Conservation (phyloP, 2,888 invertebrate genomes). For the Lasioglossum villosulum region DNA sequence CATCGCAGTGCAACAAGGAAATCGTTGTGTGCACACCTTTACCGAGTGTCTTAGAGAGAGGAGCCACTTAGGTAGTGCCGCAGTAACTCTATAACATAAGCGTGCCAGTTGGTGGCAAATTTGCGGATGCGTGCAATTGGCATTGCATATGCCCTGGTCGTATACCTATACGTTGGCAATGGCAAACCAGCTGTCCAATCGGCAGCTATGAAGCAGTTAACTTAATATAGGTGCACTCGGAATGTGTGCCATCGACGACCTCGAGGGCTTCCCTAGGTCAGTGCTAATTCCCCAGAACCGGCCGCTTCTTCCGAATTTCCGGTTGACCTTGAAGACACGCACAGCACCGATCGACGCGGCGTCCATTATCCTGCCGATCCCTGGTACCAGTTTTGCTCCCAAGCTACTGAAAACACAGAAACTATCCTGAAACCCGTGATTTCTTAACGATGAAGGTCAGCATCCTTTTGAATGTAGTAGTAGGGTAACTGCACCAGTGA, state of each 20-base stretch:
- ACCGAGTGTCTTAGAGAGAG: slow-evolving; percentile 71
- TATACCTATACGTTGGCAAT: slow-evolving; percentile 68
- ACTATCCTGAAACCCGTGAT: not conserved
- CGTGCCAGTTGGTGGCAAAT: slow-evolving; percentile 83
- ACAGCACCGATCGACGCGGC: not conserved
- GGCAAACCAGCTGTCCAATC: slow-evolving; percentile 73
- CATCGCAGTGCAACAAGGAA: slow-evolving; percentile 6
- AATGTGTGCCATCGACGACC: slow-evolving; percentile 81
- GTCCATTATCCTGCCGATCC: not conserved
- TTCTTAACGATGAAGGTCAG: not conserved
- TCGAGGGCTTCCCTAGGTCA: slow-evolving; percentile 82
- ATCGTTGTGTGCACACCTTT: slow-evolving; percentile 62
- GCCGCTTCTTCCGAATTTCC: slow-evolving; percentile 70
- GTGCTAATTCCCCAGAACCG: slow-evolving; percentile 77
- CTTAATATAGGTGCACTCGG: slow-evolving; percentile 79
- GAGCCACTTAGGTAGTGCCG: slow-evolving; percentile 67
- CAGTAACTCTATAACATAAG: slow-evolving; percentile 81
- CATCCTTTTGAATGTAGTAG: not conserved
- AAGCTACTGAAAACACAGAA: not conserved
- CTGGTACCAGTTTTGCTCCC: too few species aligned
- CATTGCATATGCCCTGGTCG: slow-evolving; percentile 75
- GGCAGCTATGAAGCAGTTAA: slow-evolving; percentile 80
- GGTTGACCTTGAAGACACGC: slow-evolving; percentile 64
- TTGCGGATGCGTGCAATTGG: slow-evolving; percentile 84
- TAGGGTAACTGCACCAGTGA: too few species aligned